Evolutionary conservation across 2,888 invertebrate species (phyloP).

Genomic region (Onchidella celtica): DNA sequence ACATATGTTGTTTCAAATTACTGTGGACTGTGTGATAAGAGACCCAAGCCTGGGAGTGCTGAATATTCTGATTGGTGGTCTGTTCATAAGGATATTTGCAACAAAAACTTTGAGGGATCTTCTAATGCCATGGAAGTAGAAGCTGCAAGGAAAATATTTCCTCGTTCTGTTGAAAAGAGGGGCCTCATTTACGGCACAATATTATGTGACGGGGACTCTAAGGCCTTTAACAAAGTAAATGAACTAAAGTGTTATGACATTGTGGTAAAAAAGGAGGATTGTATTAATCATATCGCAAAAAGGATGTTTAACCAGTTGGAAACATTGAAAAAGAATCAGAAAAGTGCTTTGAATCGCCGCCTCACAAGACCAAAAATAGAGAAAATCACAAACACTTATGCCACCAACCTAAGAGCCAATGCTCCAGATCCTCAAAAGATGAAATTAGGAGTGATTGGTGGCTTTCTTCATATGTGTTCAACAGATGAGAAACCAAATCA

Average conservation of each 20-base stretch:
- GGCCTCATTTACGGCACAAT: constrained; percentile 12
- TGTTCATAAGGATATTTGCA: background rate
- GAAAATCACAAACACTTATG: constrained; percentile 20
- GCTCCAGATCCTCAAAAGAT: constrained; percentile 33
- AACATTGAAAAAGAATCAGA: background rate
- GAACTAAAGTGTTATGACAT: background rate
- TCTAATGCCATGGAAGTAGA: constrained; percentile 27
- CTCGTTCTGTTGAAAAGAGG: background rate
- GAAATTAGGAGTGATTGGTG: constrained; percentile 28
- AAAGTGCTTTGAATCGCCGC: background rate
- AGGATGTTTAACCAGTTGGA: constrained; percentile 10
- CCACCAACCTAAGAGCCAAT: constrained; percentile 7
- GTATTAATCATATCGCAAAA: constrained; percentile 24
- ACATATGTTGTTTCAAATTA: background rate
- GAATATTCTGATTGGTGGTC: no score
- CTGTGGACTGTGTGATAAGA: background rate
- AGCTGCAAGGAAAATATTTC: background rate
- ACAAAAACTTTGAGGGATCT: constrained; percentile 1
- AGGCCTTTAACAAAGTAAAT: background rate
- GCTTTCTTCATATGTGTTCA: constrained; percentile 21
- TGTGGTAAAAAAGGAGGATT: constrained; percentile 16
- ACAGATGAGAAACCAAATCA: constrained; percentile 25
- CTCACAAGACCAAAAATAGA: background rate
- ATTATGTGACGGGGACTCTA: constrained; percentile 19
- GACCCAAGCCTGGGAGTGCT: background rate